Evolutionary conservation across 2,113 vertebrate species (phyloP).

Genomic region (Panurus biarmicus): DNA sequence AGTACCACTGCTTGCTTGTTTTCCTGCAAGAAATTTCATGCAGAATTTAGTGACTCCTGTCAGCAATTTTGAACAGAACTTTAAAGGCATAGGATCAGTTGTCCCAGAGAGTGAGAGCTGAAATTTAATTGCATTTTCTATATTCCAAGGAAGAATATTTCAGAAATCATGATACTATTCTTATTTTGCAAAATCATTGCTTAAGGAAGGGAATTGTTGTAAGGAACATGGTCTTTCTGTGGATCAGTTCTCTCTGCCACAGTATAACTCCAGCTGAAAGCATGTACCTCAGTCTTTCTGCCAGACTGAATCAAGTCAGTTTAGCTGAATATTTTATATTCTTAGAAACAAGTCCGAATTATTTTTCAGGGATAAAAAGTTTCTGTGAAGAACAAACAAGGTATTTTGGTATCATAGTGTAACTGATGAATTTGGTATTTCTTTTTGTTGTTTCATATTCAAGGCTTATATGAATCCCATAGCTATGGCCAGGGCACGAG

Average conservation of each 20-base stretch:
- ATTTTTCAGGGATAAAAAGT: neutral
- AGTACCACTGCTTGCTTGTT: neutral
- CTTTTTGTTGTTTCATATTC: constrained; percentile 7
- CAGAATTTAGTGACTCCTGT: neutral
- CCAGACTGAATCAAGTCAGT: neutral
- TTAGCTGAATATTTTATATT: neutral
- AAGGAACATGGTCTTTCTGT: neutral
- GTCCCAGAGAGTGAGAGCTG: neutral
- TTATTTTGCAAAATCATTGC: neutral
- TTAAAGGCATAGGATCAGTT: neutral
- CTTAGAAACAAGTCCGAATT: neutral
- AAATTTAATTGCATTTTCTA: neutral
- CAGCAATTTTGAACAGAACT: neutral
- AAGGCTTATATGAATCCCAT: constrained; percentile 98
- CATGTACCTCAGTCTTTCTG: neutral
- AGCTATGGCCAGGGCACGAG: constrained; percentile 90
- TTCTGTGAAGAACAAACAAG: neutral
- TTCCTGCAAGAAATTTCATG: neutral
- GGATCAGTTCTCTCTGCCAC: neutral
- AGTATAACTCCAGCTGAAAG: neutral
- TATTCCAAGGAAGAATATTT: neutral
- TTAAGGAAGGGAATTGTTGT: neutral
- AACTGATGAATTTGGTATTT: neutral
- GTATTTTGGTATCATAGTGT: neutral
- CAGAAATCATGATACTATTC: neutral